These are phyloP conservation scores for Lingula anatina DNA, from an alignment of 2,888 invertebrate species.

Conservation along the genomic window DNA sequence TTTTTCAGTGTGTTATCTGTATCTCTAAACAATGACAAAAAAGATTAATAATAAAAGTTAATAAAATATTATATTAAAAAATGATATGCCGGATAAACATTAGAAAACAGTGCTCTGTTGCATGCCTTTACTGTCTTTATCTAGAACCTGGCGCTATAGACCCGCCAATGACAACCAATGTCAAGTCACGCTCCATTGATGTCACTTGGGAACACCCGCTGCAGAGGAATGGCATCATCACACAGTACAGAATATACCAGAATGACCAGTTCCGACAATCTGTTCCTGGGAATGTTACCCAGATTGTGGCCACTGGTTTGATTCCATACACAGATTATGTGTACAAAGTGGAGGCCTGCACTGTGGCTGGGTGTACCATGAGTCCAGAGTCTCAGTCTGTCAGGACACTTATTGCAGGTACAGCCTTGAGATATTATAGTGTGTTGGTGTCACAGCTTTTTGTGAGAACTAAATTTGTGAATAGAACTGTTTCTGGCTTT, in stretches of 20 bases:
- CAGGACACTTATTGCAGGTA: constrained; percentile 38
- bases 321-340: constrained; percentile 35
- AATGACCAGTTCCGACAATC: constrained; percentile 24
- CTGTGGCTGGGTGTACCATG: constrained; percentile 43
- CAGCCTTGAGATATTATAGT: constrained; percentile 5
- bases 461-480: background rate
- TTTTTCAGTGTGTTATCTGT: too few species aligned
- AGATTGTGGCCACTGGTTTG: constrained; percentile 23
- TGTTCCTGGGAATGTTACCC: constrained; percentile 33
- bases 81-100: too few species aligned
- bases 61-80: too few species aligned
- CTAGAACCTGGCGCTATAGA: constrained; percentile 38
- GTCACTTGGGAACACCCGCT: constrained; percentile 37
- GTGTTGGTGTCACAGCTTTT: background rate
- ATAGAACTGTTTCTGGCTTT: background rate
- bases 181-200: constrained; percentile 30
- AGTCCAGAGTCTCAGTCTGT: constrained; percentile 27
- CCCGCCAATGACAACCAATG: constrained; percentile 27
- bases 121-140: constrained; percentile 17
- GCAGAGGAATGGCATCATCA: constrained; percentile 41
- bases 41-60: too few species aligned
- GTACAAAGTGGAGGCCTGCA: constrained; percentile 45
- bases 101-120: too few species aligned
- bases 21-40: too few species aligned
- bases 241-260: constrained; percentile 36